Conservation (phyloP, 1,140 invertebrate species). For the Sweltsa coloradensis region DNA sequence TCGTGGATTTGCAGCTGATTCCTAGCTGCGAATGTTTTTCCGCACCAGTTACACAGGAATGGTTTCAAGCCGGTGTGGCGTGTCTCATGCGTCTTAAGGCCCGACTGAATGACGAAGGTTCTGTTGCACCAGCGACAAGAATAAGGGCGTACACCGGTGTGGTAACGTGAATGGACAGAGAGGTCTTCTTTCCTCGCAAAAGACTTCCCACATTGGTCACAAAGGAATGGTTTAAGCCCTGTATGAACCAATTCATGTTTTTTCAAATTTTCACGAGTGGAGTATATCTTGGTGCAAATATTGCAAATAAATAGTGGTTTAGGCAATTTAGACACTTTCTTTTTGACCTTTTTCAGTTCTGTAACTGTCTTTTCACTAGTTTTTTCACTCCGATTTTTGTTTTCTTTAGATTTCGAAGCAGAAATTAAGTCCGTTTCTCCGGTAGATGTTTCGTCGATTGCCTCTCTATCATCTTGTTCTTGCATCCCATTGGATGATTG, state of each 20-base stretch:
- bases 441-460: no score
- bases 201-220: conserved; percentile 22
- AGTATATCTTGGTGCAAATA: neutral
- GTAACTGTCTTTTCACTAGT: no score
- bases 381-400: no score
- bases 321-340: no score
- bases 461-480: no score
- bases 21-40: conserved; percentile 22
- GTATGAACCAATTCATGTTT: conserved; percentile 15
- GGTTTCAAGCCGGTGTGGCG: conserved; percentile 17
- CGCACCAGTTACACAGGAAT: conserved; percentile 19
- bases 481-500: no score
- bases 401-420: no score
- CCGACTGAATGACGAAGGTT: conserved; percentile 12
- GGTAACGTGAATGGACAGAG: conserved; percentile 21
- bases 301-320: conserved; percentile 4
- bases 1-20: conserved; percentile 23
- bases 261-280: conserved; percentile 4
- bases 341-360: no score
- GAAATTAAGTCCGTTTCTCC: no score
- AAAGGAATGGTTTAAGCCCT: conserved; percentile 24
- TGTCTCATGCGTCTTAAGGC: conserved; percentile 14
- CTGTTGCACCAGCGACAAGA: conserved; percentile 14
- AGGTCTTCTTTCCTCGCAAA: conserved; percentile 21
- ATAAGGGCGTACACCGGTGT: conserved; percentile 22